Evolutionary conservation across 2,888 invertebrate genomes (phyloP).

Genomic region (Epinotia bilunana): DNA sequence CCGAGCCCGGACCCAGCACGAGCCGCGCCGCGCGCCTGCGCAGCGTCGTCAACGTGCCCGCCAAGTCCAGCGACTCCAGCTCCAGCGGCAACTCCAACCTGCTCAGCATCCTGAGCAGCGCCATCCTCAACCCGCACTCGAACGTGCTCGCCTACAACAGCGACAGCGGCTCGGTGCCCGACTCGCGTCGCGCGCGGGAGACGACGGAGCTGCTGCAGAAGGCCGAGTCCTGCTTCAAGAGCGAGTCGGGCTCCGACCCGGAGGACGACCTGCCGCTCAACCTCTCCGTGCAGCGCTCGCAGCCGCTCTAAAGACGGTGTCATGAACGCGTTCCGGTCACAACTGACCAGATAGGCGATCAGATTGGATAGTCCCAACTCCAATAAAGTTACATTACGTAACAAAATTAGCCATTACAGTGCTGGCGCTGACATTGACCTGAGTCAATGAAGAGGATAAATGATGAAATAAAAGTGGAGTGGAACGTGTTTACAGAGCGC

Average conservation of each 20-base stretch:
- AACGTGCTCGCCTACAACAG: conserved; percentile 41
- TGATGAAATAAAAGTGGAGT: neutral
- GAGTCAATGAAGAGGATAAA: neutral
- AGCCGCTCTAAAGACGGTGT: conserved; percentile 45
- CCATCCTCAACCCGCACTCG: conserved; percentile 45
- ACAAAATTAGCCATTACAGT: neutral
- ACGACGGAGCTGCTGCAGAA: neutral
- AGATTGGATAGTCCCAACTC: neutral
- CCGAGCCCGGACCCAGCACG: conserved; percentile 52
- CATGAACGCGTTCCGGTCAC: too few species aligned
- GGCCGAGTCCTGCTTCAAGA: conserved; percentile 18
- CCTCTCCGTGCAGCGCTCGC: conserved; percentile 62
- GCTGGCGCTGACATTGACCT: too few species aligned
- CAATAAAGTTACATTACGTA: neutral
- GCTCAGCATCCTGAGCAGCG: conserved; percentile 43
- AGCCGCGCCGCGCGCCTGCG: conserved; percentile 67
- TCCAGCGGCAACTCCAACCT: conserved; percentile 51
- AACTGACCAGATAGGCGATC: too few species aligned
- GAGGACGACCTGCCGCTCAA: conserved; percentile 75
- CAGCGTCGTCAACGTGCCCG: conserved; percentile 73
- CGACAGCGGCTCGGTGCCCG: conserved; percentile 40
- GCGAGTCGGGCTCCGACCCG: conserved; percentile 57
- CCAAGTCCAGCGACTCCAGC: conserved; percentile 51
- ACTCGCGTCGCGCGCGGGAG: neutral
- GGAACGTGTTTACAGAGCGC: neutral